Percentiles rank a stretch among this genome's conserved stretches.
phyloP scores from a whole-genome alignment of 2,797 vertebrate genomes.

The Etheostoma nigrum region DNA sequence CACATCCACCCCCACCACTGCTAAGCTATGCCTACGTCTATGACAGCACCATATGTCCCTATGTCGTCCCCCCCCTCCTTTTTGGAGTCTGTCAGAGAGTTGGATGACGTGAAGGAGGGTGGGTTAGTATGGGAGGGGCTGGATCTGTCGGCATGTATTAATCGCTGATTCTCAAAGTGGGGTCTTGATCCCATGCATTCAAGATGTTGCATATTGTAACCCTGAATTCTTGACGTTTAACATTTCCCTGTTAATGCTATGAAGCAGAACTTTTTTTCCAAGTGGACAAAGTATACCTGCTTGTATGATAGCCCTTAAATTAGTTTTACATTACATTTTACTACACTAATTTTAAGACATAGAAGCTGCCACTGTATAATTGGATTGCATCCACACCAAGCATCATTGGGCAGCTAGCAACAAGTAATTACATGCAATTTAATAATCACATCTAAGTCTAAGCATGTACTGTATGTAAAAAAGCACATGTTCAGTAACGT shows the following conservation, averaged over 20 bases:
- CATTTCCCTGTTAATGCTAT: background rate
- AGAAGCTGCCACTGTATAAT: background rate
- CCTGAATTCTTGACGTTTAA: background rate
- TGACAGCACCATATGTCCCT: slow-evolving; percentile 80
- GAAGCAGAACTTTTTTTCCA: background rate
- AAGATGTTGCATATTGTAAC: background rate
- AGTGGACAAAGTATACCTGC: no score
- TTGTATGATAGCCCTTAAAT: no score
- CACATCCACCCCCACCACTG: slow-evolving; percentile 22
- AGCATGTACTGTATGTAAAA: background rate
- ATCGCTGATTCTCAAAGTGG: slow-evolving; percentile 13
- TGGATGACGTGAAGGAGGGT: slow-evolving; percentile 17
- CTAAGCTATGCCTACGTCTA: slow-evolving; percentile 41
- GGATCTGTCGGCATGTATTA: slow-evolving; percentile 67
- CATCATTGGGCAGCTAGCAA: background rate
- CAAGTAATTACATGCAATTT: background rate
- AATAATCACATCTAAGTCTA: no score
- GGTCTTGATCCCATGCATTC: background rate
- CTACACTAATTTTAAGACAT: background rate
- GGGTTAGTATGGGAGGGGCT: slow-evolving; percentile 27
- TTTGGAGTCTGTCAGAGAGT: slow-evolving; percentile 21
- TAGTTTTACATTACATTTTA: background rate
- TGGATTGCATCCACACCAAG: background rate
- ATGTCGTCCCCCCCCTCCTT: slow-evolving; percentile 30
- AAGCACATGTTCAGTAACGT: background rate